These are phyloP conservation scores for Drosophila mettleri DNA, from an alignment of 2,888 invertebrate genomes.

Conservation along the genomic window DNA sequence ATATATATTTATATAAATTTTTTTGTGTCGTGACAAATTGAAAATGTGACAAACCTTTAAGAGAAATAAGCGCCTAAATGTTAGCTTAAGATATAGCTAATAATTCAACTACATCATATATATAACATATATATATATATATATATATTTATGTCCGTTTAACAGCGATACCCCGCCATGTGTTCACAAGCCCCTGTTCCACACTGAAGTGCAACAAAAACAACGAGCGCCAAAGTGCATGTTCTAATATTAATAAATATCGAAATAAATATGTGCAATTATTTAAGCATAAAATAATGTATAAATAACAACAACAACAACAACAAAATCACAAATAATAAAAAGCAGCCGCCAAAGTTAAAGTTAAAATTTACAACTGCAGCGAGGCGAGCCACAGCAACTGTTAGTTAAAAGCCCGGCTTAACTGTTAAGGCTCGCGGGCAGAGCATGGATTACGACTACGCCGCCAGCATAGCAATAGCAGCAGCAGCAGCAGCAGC, in stretches of 20 bases:
- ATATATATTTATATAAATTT: conserved; percentile 1
- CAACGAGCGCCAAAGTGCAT: conserved; percentile 4
- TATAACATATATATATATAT: neutral
- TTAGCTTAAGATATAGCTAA: conserved; percentile 40
- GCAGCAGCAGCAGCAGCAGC: conserved; percentile 25
- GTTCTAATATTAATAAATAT: neutral
- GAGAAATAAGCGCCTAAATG: conserved; percentile 26
- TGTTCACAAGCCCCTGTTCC: conserved; percentile 35
- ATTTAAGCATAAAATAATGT: conserved; percentile 5
- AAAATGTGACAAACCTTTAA: conserved; percentile 35
- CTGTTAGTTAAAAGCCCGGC: conserved; percentile 14
- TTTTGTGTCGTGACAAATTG: conserved; percentile 40
- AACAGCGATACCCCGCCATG: conserved; percentile 53
- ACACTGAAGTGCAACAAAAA: conserved; percentile 33
- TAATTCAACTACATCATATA: conserved; percentile 27
- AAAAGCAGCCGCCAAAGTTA: conserved; percentile 6
- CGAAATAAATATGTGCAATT: conserved; percentile 10
- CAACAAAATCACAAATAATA: conserved; percentile 25
- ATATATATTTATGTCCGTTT: neutral
- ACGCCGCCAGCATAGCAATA: conserved; percentile 45
- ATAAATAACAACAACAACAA: conserved; percentile 12
- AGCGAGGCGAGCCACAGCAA: conserved; percentile 20
- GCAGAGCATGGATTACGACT: conserved; percentile 72
- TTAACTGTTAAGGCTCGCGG: conserved; percentile 42
- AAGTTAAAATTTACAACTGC: conserved; percentile 25